A percentile compares a stretch with the other conserved stretches of the same genome.
phyloP scores from a whole-genome alignment of 92 coral and sea anemone species.

The Zoanthus solanderi region DNA sequence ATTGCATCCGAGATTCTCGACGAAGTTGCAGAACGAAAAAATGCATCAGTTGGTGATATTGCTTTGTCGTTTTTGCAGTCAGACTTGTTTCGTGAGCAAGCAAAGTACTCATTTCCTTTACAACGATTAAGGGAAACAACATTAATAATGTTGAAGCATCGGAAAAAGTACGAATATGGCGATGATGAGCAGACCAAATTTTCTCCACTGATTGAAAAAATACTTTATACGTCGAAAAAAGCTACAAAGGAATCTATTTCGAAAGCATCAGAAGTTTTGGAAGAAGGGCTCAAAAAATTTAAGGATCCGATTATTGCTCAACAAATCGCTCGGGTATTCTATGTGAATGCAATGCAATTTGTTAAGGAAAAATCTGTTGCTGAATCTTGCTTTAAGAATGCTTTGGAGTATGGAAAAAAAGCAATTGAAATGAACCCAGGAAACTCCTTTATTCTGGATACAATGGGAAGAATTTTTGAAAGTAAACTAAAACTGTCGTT shows the following conservation, averaged over 20 bases:
- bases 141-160: slow-evolving; percentile 47
- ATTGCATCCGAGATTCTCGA: slow-evolving; percentile 45
- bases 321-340: slow-evolving; percentile 60
- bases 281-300: slow-evolving; percentile 48
- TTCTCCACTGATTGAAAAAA: slow-evolving; percentile 59
- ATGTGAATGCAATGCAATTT: slow-evolving; percentile 41
- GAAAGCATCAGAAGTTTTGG: slow-evolving; percentile 45
- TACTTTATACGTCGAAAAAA: slow-evolving; percentile 34
- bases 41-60: slow-evolving; percentile 30
- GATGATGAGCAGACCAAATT: slow-evolving; percentile 52
- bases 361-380: not conserved
- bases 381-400: slow-evolving; percentile 3
- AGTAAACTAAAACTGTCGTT: slow-evolving; percentile 43
- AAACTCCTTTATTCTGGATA: slow-evolving; percentile 41
- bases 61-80: slow-evolving; percentile 38
- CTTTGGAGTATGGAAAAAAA: not conserved
- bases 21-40: not conserved
- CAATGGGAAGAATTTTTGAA: slow-evolving; percentile 59
- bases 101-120: slow-evolving; percentile 19
- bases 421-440: slow-evolving; percentile 16
- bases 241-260: slow-evolving; percentile 36
- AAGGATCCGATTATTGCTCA: slow-evolving; percentile 56
- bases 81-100: slow-evolving; percentile 17
- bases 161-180: slow-evolving; percentile 57
- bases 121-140: slow-evolving; percentile 30